Base-by-base conservation (phyloP, 2,113 vertebrate genomes). In the Siphamia tubifer region DNA sequence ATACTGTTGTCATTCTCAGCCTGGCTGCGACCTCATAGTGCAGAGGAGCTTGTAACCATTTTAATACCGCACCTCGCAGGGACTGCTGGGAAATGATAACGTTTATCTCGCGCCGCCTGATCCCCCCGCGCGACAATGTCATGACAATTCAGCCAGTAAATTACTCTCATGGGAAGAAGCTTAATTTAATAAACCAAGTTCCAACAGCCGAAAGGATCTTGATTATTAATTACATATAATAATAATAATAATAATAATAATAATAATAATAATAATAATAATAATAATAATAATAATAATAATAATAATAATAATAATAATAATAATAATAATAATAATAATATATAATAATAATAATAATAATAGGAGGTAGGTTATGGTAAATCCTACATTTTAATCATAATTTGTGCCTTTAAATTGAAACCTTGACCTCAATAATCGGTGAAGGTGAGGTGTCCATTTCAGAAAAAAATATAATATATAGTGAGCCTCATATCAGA, bases 51-150 rank as follows among this genome's bases (percentile, higher is more conserved):
- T 77, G 70, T 69, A 58, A 64, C 65, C 68, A 54, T 81, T 82
- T 78, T 74, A 71, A 63, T 72, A 68, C 23, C 24, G 48, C 40
- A 36, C 58, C 64, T 75, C 21, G 54, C 58, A 58, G 56, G 54
- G 57, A 67, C 73, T 86, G 84, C 65, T 66, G 67, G 40, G 56
- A 78, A 62, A 78, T 79, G 86, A 91, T 89, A 84, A 86, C 4
- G 77, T 65, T 88, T 88, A 90, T 90, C 86, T 86, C 65, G 4
- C n/a, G 11, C 42, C 0, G 32, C 74, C 65, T 68, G 64, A 77
- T 76, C 68, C 68, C 70, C 23, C 66, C 52, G 52, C 0, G 36
- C 20, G 25, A 58, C 75, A 71, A 25, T 43, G 45, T 79, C 51
- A 72, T 5, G 43, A 38, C 45, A 45, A 36, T 31, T 47, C 24